Percentiles rank a stretch among this genome's conserved stretches.
Conservation (phyloP, 2,797 vertebrate genomes). For the Furcifer pardalis region DNA sequence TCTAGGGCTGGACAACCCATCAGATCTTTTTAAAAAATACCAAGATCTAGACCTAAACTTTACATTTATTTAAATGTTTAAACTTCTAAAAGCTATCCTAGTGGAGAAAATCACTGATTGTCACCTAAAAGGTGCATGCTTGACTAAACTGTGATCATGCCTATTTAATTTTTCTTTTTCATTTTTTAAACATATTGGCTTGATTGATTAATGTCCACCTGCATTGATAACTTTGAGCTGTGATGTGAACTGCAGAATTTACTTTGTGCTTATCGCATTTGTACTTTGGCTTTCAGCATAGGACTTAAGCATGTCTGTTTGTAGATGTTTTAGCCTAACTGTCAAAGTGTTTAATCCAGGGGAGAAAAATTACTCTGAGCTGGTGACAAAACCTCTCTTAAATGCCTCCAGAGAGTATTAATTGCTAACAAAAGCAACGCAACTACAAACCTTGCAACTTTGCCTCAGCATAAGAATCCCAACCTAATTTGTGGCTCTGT, state of each 20-base stretch:
- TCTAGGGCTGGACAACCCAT: not conserved
- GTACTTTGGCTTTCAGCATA: conserved; percentile 65
- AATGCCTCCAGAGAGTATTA: conserved; percentile 64
- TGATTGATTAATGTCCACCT: conserved; percentile 44
- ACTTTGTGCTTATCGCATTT: conserved; percentile 55
- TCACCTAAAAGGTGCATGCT: not conserved
- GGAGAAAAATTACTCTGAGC: conserved; percentile 61
- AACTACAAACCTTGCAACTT: conserved; percentile 55
- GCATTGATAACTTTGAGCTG: conserved; percentile 53
- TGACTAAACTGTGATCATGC: conserved; percentile 17
- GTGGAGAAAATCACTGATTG: conserved; percentile 42
- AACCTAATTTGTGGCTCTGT: conserved; percentile 60
- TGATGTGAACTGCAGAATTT: conserved; percentile 48
- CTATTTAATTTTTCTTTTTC: not conserved
- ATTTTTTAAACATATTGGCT: not conserved
- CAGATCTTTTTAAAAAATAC: not conserved
- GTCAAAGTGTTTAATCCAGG: conserved; percentile 56
- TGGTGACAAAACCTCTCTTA: conserved; percentile 65
- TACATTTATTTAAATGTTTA: not conserved
- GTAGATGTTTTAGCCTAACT: conserved; percentile 58
- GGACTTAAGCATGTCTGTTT: conserved; percentile 63
- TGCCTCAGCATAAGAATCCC: conserved; percentile 55
- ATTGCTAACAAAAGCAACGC: conserved; percentile 69
- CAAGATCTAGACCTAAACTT: conserved; percentile 26
- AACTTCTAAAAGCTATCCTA: conserved; percentile 6